Conservation (phyloP, 2,113 vertebrate genomes). For the Gasterosteus nipponicus region DNA sequence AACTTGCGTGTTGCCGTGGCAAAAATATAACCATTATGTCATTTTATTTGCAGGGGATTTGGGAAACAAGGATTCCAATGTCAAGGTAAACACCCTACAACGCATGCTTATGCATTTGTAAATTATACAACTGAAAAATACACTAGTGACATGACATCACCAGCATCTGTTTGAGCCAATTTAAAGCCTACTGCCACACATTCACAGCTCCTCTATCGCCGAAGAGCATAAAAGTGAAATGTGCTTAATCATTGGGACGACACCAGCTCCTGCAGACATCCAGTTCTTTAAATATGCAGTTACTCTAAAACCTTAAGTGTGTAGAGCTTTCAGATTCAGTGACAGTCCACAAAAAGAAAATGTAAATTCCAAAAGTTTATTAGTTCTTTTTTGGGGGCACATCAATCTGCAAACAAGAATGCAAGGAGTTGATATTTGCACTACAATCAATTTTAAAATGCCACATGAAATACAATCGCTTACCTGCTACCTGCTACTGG, state of each 20-base stretch:
- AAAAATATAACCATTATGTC: not conserved
- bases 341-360: not conserved
- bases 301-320: not conserved
- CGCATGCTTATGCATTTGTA: not conserved
- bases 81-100: conserved; percentile 74
- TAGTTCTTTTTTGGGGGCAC: not conserved
- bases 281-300: not conserved
- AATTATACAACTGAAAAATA: not conserved
- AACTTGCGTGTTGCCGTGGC: not conserved
- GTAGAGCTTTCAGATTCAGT: not conserved
- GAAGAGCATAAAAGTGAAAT: not conserved
- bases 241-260: too few relatives aligned
- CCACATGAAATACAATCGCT: not conserved
- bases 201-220: too few relatives aligned
- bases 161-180: not conserved
- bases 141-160: not conserved
- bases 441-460: not conserved
- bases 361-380: not conserved
- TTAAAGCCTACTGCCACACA: not conserved
- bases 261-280: not conserved
- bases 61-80: conserved; percentile 85
- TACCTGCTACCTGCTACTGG: not conserved
- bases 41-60: conserved; percentile 77
- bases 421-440: not conserved
- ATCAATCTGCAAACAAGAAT: conserved; percentile 23